Evolutionary conservation across 2,113 vertebrate genomes (phyloP).

Genomic region (Lanius collurio): DNA sequence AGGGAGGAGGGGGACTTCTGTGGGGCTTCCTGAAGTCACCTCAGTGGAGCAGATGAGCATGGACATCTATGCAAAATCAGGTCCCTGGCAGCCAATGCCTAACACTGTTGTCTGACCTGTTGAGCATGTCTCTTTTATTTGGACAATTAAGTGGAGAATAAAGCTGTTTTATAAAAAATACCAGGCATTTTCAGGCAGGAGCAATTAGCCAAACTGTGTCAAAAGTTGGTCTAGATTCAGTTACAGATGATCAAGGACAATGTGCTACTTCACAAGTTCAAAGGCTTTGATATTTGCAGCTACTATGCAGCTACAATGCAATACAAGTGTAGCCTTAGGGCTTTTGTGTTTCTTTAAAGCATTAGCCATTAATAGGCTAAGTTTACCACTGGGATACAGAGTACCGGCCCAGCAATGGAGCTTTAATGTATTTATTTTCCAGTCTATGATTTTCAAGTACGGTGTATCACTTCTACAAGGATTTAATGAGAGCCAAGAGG

Average conservation of each 20-base stretch:
- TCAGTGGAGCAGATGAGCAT: not conserved
- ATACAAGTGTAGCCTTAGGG: conserved; percentile 34
- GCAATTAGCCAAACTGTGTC: not conserved
- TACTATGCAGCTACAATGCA: conserved; percentile 36
- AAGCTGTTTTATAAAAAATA: not conserved
- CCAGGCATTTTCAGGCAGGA: not conserved
- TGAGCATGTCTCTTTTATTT: not conserved
- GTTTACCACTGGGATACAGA: conserved; percentile 56
- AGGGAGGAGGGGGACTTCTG: rapidly evolving
- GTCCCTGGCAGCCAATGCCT: not conserved
- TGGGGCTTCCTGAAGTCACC: not conserved
- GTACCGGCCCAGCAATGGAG: conserved; percentile 33
- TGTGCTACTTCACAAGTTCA: conserved; percentile 18
- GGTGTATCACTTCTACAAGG: conserved; percentile 43
- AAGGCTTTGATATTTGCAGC: conserved; percentile 46
- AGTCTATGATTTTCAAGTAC: conserved; percentile 48
- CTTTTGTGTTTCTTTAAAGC: conserved; percentile 68
- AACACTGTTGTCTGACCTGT: not conserved
- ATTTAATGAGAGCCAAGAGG: conserved; percentile 59
- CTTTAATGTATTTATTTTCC: conserved; percentile 51
- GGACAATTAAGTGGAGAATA: not conserved
- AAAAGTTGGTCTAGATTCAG: not conserved
- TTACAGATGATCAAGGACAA: conserved; percentile 52
- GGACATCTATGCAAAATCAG: not conserved
- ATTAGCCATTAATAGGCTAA: conserved; percentile 56